Evolutionary conservation across 2,888 invertebrate species (phyloP), one percentile per base, ranked within the genome.

Genomic region (Cyclophora punctaria): DNA sequence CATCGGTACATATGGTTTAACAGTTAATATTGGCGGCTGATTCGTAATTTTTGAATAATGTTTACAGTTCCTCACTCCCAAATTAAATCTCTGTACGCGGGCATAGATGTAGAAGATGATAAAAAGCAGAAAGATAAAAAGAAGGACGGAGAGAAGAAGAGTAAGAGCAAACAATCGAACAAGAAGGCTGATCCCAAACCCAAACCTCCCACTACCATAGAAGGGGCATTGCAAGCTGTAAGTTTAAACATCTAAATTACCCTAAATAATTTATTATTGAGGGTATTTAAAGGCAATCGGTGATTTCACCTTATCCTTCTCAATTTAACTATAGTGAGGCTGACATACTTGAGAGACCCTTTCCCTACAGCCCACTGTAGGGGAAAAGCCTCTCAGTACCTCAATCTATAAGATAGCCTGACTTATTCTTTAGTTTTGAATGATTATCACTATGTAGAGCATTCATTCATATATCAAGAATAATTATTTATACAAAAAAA

Each of bases 61-160:
- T 51, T 83, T 52, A 47, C 68, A 95, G 94, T 93, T 54, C 91
- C 94, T 2, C 84, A 92, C 56, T 90, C 92, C 43, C 92, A 93
- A 80, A 90, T 93, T 47, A 92, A 92, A 61, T 91, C 90, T 0
- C 87, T 94, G 55, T 92, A 93, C 64, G 87, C 89, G 45, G 90
- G 90, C 44, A 90, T 90, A 76, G 91, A 91, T 61, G 90, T 90
- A 60, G 91, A 90, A 66, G 91, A 92, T 61, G 91, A 91, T 51
- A 90, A 83, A 59, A 90, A 89, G 56, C 87, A 90, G 55, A 90
- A 90, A 59, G 89, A 90, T 3, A 80, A 80, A 63, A 90, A 90
- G 61, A 89, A 90, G 54, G 75, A 80, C 45, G 76, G 72, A n/a
- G 83, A 80, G 6, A 82, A 81, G 59, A 84, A 88, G 55, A 71